Conservation (phyloP, 2,113 vertebrate genomes). For the Notechis scutatus region DNA sequence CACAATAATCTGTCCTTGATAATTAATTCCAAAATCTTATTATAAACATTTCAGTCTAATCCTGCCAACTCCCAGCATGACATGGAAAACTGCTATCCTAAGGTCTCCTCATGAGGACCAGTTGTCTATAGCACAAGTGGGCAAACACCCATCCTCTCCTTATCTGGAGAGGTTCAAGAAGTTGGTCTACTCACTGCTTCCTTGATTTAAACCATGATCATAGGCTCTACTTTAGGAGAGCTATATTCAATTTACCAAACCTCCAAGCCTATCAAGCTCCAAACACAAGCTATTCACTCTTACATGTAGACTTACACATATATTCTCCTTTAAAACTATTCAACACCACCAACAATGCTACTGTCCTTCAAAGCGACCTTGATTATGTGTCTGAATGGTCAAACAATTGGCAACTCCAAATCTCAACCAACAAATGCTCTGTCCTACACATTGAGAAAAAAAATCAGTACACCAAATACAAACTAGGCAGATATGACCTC, state of each 20-base stretch:
- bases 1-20: background rate
- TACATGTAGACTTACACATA: background rate
- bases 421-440: too few species aligned
- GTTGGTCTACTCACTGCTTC: background rate
- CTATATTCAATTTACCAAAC: background rate
- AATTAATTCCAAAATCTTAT: background rate
- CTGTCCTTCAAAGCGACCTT: too few species aligned
- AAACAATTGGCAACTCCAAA: too few species aligned
- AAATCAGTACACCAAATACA: too few species aligned
- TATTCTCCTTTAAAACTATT: background rate
- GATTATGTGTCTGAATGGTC: too few species aligned
- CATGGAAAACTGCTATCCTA: too few species aligned
- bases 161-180: background rate
- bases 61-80: background rate
- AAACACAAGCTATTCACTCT: background rate
- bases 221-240: background rate
- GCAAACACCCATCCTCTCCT: background rate
- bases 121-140: background rate
- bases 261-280: background rate
- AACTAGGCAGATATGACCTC: too few species aligned
- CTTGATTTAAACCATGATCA: background rate
- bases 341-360: too few species aligned
- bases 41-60: background rate
- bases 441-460: too few species aligned
- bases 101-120: too few species aligned